Conservation (phyloP, 35 echinoderm and acorn worm genomes). For the Strongylocentrotus purpuratus region DNA sequence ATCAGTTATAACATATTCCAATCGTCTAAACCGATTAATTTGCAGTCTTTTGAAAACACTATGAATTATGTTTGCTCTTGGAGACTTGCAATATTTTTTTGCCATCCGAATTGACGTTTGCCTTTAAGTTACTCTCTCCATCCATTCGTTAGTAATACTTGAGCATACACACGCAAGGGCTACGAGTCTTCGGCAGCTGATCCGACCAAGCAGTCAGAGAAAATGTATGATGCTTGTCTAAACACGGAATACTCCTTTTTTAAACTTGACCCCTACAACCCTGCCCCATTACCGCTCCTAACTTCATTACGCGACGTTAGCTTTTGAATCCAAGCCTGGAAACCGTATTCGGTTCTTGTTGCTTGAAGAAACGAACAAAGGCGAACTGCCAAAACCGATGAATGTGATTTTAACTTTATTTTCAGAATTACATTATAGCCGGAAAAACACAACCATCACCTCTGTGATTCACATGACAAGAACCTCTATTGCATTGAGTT, state of each 20-base stretch:
- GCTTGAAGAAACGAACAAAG: neutral
- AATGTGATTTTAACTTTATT: constrained; percentile 11
- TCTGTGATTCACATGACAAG: neutral
- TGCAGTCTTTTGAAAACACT: no score
- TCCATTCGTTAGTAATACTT: neutral
- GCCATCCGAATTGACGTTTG: no score
- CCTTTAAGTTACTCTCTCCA: neutral
- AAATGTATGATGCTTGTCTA: constrained; percentile 5
- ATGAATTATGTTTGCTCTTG: no score
- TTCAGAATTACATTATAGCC: constrained; percentile 4
- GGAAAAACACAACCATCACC: neutral
- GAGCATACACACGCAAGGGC: neutral
- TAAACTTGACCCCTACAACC: neutral
- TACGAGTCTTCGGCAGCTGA: neutral
- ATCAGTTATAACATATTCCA: no score
- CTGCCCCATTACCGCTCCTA: neutral
- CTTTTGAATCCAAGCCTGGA: neutral
- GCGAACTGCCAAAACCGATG: neutral
- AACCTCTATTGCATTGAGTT: neutral
- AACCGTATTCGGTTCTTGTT: neutral
- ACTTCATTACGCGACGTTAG: constrained; percentile 1
- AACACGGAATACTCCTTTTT: neutral
- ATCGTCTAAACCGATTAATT: no score
- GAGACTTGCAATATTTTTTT: no score
- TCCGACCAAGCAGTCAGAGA: neutral